Evolutionary conservation across 2,113 vertebrate species (phyloP).

Genomic region (Oryctolagus cuniculus): mOryCun1.1 NC_091442.1:29443001-29443500

Average conservation of each 20-base stretch:
- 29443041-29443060: neutral
- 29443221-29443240: neutral
- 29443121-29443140: neutral
- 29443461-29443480: constrained; percentile 74
- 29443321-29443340: neutral
- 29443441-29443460: constrained; percentile 49
- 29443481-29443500: constrained; percentile 64
- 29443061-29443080: neutral
- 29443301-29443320: neutral
- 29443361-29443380: neutral
- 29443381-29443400: constrained; percentile 36
- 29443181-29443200: neutral
- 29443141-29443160: neutral
- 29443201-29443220: neutral
- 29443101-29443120: neutral
- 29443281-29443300: neutral
- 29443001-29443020: too few species aligned
- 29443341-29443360: neutral
- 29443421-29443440: neutral
- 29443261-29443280: neutral
- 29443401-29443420: neutral
- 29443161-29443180: neutral
- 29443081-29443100: neutral
- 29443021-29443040: constrained; percentile 9
- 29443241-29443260: neutral